Percentiles rank a stretch among this genome's conserved stretches.
phyloP scores from a whole-genome alignment of 2,113 vertebrate genomes.

The Ageneiosus marmoratus region DNA sequence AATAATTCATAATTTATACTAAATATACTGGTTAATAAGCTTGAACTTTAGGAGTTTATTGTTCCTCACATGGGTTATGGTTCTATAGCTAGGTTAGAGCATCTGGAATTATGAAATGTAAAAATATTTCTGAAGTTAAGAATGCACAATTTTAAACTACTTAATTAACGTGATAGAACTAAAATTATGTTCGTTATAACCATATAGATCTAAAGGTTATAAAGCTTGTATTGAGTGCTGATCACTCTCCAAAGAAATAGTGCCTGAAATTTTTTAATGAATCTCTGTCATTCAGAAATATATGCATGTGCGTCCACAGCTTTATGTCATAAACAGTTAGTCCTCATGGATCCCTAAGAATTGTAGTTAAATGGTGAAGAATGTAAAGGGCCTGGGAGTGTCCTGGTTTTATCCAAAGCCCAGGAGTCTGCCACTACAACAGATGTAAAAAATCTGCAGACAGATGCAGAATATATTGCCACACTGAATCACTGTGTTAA shows the following conservation, averaged over 20 bases:
- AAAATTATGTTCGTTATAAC: neutral
- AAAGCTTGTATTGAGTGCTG: neutral
- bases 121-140: neutral
- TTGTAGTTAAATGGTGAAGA: slow-evolving; percentile 10
- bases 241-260: neutral
- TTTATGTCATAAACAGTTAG: neutral
- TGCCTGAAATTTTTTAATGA: neutral
- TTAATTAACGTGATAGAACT: neutral
- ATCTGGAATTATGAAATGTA: neutral
- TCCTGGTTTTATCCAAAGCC: slow-evolving; percentile 17
- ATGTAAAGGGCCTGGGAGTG: neutral
- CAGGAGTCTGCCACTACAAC: neutral
- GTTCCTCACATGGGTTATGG: neutral
- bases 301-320: slow-evolving; percentile 14
- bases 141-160: neutral
- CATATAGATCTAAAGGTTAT: neutral
- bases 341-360: neutral
- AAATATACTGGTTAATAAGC: neutral
- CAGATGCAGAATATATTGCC: slow-evolving; percentile 7
- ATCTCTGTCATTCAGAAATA: slow-evolving; percentile 5
- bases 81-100: neutral
- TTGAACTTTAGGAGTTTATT: neutral
- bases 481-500: slow-evolving; percentile 41
- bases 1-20: neutral
- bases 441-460: slow-evolving; percentile 1